Percentiles rank a stretch among this genome's conserved stretches.
Evolutionary conservation across 2,888 invertebrate species (phyloP).

Genomic region (Acanthopleura granulata): DNA sequence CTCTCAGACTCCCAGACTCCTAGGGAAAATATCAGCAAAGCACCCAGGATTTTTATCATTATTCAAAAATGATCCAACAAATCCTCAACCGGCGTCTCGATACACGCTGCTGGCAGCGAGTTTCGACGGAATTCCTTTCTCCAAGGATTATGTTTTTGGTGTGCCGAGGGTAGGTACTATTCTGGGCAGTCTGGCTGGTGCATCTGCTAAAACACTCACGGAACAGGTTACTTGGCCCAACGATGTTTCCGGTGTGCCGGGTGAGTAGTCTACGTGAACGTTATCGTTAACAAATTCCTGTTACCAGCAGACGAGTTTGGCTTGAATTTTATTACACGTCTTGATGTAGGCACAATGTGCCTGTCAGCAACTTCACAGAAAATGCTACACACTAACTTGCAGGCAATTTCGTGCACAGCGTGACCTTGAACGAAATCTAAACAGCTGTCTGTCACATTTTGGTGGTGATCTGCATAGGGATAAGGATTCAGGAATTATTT

Average conservation of each 20-base stretch:
- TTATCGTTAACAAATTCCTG: too few relatives aligned
- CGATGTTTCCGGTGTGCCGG: slow-evolving; percentile 24
- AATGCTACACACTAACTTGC: too few relatives aligned
- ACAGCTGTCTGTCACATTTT: too few relatives aligned
- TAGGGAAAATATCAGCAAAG: background rate
- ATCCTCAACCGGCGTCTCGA: background rate
- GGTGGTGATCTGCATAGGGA: too few relatives aligned
- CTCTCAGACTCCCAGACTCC: background rate
- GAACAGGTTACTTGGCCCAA: slow-evolving; percentile 26
- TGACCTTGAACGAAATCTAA: too few relatives aligned
- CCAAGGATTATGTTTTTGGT: slow-evolving; percentile 18
- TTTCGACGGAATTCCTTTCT: slow-evolving; percentile 22
- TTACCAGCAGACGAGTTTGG: too few relatives aligned
- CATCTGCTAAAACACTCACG: background rate
- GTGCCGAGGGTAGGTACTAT: background rate
- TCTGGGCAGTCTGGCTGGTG: background rate
- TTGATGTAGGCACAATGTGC: too few relatives aligned
- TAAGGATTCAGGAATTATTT: too few relatives aligned
- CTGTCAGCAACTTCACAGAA: too few relatives aligned
- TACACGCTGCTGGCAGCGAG: slow-evolving; percentile 5
- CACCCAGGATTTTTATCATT: slow-evolving; percentile 5
- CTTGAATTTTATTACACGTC: too few relatives aligned
- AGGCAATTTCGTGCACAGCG: too few relatives aligned
- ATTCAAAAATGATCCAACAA: background rate
- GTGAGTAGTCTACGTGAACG: slow-evolving; percentile 4